Conservation (phyloP, 2,797 vertebrate genomes). For the Peromyscus melanophrys region DNA sequence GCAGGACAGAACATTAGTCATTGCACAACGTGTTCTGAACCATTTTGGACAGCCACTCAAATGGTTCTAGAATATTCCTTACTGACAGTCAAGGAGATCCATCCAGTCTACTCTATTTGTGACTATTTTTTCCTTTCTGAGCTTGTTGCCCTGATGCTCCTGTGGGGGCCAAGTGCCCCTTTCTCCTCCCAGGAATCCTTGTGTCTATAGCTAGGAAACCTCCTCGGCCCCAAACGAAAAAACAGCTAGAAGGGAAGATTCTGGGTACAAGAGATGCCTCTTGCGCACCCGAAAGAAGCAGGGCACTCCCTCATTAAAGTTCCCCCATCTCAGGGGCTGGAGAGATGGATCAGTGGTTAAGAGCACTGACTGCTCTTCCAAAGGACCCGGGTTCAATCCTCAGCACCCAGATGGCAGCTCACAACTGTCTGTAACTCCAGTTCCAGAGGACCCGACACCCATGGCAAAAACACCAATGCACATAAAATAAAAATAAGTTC, state of each 20-base stretch:
- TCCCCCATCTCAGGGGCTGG: background rate
- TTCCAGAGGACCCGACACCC: background rate
- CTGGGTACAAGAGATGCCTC: background rate
- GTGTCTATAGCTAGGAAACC: background rate
- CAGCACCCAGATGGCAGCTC: background rate
- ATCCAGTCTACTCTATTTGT: background rate
- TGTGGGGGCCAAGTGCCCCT: too few species aligned
- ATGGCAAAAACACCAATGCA: background rate
- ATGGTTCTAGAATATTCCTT: background rate
- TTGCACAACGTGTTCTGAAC: background rate
- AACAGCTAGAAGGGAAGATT: background rate
- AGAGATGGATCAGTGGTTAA: background rate
- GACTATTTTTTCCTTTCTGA: background rate
- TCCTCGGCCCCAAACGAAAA: background rate
- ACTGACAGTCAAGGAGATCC: background rate
- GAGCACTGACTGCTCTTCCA: background rate
- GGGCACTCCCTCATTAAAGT: background rate
- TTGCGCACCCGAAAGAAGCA: background rate
- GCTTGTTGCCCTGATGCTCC: background rate
- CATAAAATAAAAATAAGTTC: background rate
- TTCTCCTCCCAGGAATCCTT: background rate
- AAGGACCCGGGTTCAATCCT: background rate
- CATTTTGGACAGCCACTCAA: background rate
- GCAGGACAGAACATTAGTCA: background rate
- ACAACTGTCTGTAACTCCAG: background rate